A percentile compares a stretch with the other conserved stretches of the same genome.
Evolutionary conservation across 2,888 invertebrate genomes (phyloP).

Genomic region (Napeogenes sylphis): DNA sequence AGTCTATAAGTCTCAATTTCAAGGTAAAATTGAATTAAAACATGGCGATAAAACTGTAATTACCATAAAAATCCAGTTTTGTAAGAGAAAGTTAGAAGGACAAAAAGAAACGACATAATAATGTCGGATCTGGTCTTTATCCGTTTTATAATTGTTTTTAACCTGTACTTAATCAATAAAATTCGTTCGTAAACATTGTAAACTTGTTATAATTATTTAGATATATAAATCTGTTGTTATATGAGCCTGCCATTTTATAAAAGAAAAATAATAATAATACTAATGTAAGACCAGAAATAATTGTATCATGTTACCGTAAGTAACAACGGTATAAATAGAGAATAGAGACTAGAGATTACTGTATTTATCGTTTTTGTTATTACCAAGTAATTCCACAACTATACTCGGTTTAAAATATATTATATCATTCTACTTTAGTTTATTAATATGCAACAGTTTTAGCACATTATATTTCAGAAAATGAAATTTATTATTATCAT

Average conservation of each 20-base stretch:
- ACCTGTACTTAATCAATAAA: conserved; percentile 37
- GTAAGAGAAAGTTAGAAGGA: conserved; percentile 37
- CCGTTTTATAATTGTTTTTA: conserved; percentile 54
- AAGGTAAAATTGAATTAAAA: conserved; percentile 65
- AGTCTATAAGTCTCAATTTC: conserved; percentile 42
- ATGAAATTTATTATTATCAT: too few species aligned
- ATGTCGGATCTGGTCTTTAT: conserved; percentile 51
- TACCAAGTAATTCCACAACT: too few species aligned
- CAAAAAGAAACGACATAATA: conserved; percentile 42
- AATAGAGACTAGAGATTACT: background rate
- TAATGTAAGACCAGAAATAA: background rate
- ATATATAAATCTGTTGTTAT: background rate
- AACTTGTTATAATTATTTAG: too few species aligned
- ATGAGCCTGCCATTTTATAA: background rate
- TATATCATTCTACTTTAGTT: too few species aligned
- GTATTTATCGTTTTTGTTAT: background rate
- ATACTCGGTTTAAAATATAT: too few species aligned
- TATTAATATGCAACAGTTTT: background rate
- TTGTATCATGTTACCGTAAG: background rate
- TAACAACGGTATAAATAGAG: background rate
- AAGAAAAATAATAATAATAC: background rate
- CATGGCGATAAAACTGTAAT: conserved; percentile 65
- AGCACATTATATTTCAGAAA: too few species aligned
- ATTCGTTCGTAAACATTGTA: too few species aligned
- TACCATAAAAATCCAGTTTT: conserved; percentile 69